Conservation (phyloP, 2,888 invertebrate species). For the Nomada goodeniana region DNA sequence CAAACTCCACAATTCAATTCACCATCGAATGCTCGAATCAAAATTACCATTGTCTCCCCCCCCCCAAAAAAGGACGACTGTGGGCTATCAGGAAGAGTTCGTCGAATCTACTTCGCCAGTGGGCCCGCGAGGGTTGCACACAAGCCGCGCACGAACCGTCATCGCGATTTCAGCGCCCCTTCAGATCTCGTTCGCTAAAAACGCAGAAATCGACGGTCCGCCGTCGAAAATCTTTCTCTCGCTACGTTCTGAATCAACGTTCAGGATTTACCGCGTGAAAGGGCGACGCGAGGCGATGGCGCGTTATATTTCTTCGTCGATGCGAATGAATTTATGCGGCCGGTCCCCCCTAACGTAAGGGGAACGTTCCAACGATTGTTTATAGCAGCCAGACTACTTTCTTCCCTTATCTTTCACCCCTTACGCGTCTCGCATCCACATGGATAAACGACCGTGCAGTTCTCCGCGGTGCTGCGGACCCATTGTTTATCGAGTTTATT, state of each 20-base stretch:
- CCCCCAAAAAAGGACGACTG: neutral
- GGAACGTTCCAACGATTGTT: constrained; percentile 78
- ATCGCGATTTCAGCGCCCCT: neutral
- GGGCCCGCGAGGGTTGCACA: neutral
- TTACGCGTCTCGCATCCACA: constrained; percentile 17
- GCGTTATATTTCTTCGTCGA: constrained; percentile 70
- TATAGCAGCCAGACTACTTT: constrained; percentile 63
- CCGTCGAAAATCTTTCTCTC: constrained; percentile 24
- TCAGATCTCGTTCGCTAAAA: neutral
- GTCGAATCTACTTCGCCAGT: neutral
- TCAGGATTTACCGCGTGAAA: constrained; percentile 35
- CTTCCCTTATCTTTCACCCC: constrained; percentile 27
- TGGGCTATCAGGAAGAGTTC: neutral
- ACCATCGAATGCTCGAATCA: neutral
- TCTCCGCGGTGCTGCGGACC: constrained; percentile 49
- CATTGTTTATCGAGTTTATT: constrained; percentile 73
- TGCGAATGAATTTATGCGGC: constrained; percentile 76
- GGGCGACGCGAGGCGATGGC: constrained; percentile 32
- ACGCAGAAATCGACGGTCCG: neutral
- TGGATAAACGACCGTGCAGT: constrained; percentile 62
- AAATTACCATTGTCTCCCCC: neutral
- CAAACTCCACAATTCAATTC: too few species aligned
- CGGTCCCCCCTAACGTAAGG: constrained; percentile 35
- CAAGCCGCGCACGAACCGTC: neutral
- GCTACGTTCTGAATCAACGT: constrained; percentile 51